These are phyloP conservation scores for Trileptium ribeirensis DNA, from an alignment of 2,888 invertebrate species.

Conservation along the genomic window DNA sequence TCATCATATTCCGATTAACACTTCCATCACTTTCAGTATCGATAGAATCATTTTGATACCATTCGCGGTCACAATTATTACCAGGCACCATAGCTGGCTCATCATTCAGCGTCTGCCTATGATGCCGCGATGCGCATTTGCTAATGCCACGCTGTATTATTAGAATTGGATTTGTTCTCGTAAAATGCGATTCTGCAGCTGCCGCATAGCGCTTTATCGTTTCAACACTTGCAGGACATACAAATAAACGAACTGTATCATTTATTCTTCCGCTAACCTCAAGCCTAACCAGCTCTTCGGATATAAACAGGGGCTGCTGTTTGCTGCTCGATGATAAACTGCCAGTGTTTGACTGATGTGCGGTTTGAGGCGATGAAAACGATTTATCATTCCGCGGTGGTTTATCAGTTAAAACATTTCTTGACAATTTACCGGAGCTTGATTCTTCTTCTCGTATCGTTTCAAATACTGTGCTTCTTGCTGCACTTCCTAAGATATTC, in stretches of 20 bases:
- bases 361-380: background rate
- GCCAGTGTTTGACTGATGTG: background rate
- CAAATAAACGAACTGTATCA: background rate
- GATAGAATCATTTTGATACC: slow-evolving; percentile 41
- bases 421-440: too few relatives aligned
- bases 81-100: background rate
- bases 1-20: background rate
- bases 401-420: too few relatives aligned
- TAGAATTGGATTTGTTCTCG: background rate
- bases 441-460: background rate
- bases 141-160: background rate
- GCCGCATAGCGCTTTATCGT: background rate
- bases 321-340: background rate
- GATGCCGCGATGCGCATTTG: background rate
- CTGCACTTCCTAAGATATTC: background rate
- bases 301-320: background rate
- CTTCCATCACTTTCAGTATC: background rate
- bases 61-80: slow-evolving; percentile 43
- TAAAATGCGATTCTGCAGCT: background rate
- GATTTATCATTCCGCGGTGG: too few relatives aligned
- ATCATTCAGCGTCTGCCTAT: background rate
- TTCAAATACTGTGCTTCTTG: background rate
- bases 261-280: background rate
- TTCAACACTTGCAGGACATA: background rate
- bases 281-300: background rate